Base-by-base conservation (phyloP, 2,113 vertebrate species). In the Scomber japonicus region DNA sequence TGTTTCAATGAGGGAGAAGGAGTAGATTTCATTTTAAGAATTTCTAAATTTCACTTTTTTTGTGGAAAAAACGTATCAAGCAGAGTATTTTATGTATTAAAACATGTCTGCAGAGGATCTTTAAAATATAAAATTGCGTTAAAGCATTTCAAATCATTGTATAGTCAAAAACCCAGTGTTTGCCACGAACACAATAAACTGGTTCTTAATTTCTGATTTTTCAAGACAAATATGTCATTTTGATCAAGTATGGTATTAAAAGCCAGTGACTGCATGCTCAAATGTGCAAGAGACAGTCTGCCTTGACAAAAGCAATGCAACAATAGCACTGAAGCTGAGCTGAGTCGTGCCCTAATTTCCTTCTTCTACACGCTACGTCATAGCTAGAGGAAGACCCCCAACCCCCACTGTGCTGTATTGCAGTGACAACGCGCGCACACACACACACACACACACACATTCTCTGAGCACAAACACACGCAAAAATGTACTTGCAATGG, bases 291-390 rank as follows among this genome's bases (percentile, higher is more conserved):
- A 48, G 74, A 61, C 17, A 60, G 68, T 80, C 65, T 60, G 31
- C 30, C 27, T 31, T 48, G 19, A 82, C 61, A 83, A 86, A 85
- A 72, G 64, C 31, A 2, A 67, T 50, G 67, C 81, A 90, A 89
- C 89, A 91, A 91, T 75, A 81, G 85, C 68, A 77, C 35, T 65
- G 74, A 63, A 49, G 77, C 83, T 57, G 45, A 14, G 74, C 79
- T 81, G 55, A 82, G 80, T 84, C 61, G 30, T 92, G 91, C 80
- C 87, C 92, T 86, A 91, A 85, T 93, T 91, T 88, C 79, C 59
- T 69, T 78, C 88, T 85, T 59, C 78, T 85, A 31, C 81, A 73
- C 46, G 1, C 80, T 82, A 83, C 78, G 67, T 89, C 78, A 88
- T 78, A 71, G 67, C 77, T 10, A 30, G 69, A 89, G 66, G 73